Evolutionary conservation across 1,140 invertebrate species (phyloP), one percentile per base, ranked within the genome.

Genomic region (Bombus superbus): DNA sequence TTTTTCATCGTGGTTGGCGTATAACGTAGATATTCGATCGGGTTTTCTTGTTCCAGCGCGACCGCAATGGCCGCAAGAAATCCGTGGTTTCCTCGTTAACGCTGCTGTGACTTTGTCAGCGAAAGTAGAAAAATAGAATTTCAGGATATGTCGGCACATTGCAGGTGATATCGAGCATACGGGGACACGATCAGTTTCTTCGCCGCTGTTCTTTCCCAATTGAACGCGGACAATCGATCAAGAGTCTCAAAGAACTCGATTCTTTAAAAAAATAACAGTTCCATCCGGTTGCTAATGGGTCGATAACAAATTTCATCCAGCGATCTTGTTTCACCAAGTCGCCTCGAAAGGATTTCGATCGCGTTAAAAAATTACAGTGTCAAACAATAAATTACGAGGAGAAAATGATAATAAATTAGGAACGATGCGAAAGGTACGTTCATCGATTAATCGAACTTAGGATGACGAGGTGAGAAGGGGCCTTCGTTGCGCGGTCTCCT

Each of bases 121-220:
- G 81, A 88, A 91, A 92, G 92, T 94, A 94, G 83, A 94, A 93
- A 94, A 94, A 94, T 94, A 94, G 93, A 92, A 91, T 91, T 90
- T 92, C 86, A 88, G 86, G 92, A 93, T 93, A 92, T 93, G 90
- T 94, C 86, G 78, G 85, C 86, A 86, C 85, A 87, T 90, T 69
- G 71, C 74, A 44, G 53, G 9, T 47, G 68, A 89, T 53, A 81
- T 86, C 87, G 76, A 89, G 80, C 85, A 35, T 86, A 86, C 80
- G 25, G 76, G 66, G 57, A 53, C 68, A 44, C 68, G 57, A 38
- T 38, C 40, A 66, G 76, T 35, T 15, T 80, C n/a, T 22, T n/a
- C 10, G 47, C 22, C 35, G 38, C 22, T 15, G 11, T 40, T 71
- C 35, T 35, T 38, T 1, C 15, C 15, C 11, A 28, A 18, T 53